These are phyloP conservation scores for Asobara japonica DNA, from an alignment of 1,140 invertebrate species.

Conservation along the genomic window DNA sequence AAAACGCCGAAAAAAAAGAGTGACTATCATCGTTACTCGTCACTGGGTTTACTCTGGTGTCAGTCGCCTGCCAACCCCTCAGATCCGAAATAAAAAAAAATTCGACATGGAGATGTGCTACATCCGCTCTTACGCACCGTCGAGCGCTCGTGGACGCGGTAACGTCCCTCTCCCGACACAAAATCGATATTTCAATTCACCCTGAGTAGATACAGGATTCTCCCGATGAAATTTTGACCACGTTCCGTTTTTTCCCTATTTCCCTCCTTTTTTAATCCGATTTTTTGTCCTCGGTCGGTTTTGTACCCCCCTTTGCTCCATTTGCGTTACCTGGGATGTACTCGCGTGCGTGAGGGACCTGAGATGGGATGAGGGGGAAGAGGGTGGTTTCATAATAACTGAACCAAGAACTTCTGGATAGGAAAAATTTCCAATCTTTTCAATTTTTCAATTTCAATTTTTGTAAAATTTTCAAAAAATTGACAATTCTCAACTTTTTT, in stretches of 20 bases:
- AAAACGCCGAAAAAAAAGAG: conserved; percentile 13
- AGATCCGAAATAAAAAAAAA: background rate
- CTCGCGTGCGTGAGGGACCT: too few relatives aligned
- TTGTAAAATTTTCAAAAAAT: too few relatives aligned
- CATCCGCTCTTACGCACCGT: conserved; percentile 22
- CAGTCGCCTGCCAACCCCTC: background rate
- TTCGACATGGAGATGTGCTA: conserved; percentile 12
- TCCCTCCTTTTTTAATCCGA: background rate
- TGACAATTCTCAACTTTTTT: too few relatives aligned
- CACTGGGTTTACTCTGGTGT: conserved; percentile 8
- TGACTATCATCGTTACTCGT: background rate
- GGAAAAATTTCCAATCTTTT: too few relatives aligned
- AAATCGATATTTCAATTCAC: conserved; percentile 39
- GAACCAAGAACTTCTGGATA: too few relatives aligned
- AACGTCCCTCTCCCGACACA: conserved; percentile 24
- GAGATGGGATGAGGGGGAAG: too few relatives aligned
- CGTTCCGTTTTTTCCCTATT: background rate
- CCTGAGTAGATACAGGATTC: conserved; percentile 17
- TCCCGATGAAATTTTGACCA: conserved; percentile 21
- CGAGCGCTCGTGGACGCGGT: conserved; percentile 20
- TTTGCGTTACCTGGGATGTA: background rate
- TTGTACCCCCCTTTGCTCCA: background rate
- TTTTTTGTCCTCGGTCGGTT: background rate
- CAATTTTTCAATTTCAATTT: too few relatives aligned
- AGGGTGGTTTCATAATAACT: too few relatives aligned